These are phyloP conservation scores for Sphyrna mokarran DNA, from an alignment of 2,113 vertebrate species.

Conservation along the genomic window DNA sequence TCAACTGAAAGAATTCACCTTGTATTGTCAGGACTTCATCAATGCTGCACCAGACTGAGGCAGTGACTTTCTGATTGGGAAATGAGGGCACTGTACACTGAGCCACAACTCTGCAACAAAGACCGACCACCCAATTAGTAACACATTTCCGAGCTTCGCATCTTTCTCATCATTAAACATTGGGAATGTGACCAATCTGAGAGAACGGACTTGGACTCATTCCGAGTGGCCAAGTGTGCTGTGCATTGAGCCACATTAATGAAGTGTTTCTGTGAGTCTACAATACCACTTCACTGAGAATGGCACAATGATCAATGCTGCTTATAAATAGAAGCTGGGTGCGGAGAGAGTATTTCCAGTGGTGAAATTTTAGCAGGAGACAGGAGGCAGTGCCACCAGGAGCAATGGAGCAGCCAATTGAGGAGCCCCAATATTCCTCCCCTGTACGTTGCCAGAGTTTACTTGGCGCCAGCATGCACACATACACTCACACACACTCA, in stretches of 20 bases:
- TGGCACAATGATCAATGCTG: not conserved
- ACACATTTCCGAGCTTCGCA: not conserved
- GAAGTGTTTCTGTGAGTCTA: not conserved
- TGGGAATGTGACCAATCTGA: not conserved
- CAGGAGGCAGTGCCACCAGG: too few relatives aligned
- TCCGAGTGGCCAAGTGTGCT: not conserved
- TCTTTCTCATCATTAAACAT: not conserved
- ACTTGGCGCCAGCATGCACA: too few relatives aligned
- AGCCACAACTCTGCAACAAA: not conserved
- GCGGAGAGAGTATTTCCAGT: too few relatives aligned
- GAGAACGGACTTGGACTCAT: not conserved
- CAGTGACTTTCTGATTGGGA: too few relatives aligned
- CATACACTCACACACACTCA: too few relatives aligned
- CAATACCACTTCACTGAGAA: not conserved
- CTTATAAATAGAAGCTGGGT: too few relatives aligned
- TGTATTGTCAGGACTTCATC: not conserved
- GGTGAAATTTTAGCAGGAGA: too few relatives aligned
- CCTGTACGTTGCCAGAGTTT: too few relatives aligned
- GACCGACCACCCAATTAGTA: not conserved
- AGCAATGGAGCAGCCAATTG: too few relatives aligned
- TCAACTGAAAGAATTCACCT: not conserved
- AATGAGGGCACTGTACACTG: too few relatives aligned
- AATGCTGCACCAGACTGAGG: not conserved
- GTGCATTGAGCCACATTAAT: not conserved
- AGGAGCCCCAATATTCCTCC: too few relatives aligned